A percentile compares a stretch with the other conserved stretches of the same genome.
Conservation (phyloP, 2,113 vertebrate genomes). For the Polypterus senegalus region DNA sequence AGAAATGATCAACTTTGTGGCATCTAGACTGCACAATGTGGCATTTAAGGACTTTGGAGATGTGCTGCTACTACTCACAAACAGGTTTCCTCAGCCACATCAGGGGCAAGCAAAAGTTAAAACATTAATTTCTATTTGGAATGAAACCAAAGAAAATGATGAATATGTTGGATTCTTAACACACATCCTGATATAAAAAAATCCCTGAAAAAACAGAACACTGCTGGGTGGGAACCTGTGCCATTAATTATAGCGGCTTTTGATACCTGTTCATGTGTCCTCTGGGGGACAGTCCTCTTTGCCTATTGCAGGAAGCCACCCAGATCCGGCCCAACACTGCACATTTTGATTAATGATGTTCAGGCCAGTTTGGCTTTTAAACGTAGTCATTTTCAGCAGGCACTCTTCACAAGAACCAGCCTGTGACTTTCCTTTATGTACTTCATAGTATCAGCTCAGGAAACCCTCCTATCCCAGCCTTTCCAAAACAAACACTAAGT, state of each 20-base stretch:
- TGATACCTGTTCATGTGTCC: too few relatives aligned
- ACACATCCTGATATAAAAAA: conserved; percentile 25
- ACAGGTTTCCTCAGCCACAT: conserved; percentile 29
- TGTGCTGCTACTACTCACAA: conserved; percentile 32
- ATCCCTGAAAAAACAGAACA: conserved; percentile 28
- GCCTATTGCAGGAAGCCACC: conserved; percentile 22
- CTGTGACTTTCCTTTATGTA: background rate
- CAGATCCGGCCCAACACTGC: conserved; percentile 1
- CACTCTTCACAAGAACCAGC: background rate
- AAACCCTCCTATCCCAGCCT: background rate
- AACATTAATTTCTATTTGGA: background rate
- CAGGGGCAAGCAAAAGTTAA: background rate
- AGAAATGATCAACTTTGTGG: too few relatives aligned
- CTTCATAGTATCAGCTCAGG: background rate
- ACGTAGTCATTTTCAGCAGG: background rate
- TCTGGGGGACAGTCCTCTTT: background rate
- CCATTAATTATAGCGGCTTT: too few relatives aligned
- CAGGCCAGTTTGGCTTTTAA: background rate
- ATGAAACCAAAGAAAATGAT: conserved; percentile 23
- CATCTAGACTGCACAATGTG: too few relatives aligned
- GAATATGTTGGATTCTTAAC: conserved; percentile 15
- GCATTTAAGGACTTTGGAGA: background rate
- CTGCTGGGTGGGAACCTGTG: too few relatives aligned
- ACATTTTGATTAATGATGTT: conserved; percentile 11
- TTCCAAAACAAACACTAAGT: background rate